A percentile compares a stretch with the other conserved stretches of the same genome.
These are phyloP conservation scores for Frankliniella fusca DNA, from an alignment of 2,888 invertebrate species.

Conservation along the genomic window DNA sequence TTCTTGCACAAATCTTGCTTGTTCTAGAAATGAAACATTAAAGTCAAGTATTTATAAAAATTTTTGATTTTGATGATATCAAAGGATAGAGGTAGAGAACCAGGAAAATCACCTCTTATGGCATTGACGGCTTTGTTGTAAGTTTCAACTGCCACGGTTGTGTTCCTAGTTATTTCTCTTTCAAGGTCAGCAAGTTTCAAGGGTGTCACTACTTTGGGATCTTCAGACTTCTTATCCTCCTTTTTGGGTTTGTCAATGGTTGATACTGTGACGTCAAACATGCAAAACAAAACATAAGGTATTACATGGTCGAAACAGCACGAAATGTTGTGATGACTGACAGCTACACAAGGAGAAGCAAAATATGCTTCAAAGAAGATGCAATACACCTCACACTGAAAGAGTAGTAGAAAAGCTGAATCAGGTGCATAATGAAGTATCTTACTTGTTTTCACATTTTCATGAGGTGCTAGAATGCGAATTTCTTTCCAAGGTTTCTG, in stretches of 20 bases:
- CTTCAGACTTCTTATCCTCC: conserved; percentile 34
- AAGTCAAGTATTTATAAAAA: conserved; percentile 18
- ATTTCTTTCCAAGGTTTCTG: conserved; percentile 47
- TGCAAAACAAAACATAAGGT: conserved; percentile 33
- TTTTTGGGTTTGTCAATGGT: conserved; percentile 43
- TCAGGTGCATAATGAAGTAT: no score
- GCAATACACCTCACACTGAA: neutral
- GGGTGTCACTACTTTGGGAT: conserved; percentile 46
- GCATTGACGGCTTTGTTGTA: conserved; percentile 61
- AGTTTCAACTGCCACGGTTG: conserved; percentile 62
- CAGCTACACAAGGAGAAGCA: neutral
- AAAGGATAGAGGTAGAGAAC: no score
- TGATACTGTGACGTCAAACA: conserved; percentile 38
- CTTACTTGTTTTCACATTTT: conserved; percentile 38
- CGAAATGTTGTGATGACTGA: neutral
- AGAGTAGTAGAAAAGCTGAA: no score
- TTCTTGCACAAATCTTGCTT: conserved; percentile 50
- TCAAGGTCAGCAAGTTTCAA: conserved; percentile 55
- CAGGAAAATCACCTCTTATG: conserved; percentile 53
- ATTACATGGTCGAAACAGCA: neutral
- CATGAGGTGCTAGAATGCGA: conserved; percentile 38
- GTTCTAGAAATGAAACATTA: conserved; percentile 35
- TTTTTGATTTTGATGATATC: no score
- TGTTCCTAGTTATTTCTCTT: conserved; percentile 53
- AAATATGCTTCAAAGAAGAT: neutral